phyloP scores from a whole-genome alignment of 1,140 invertebrate species.

The Sitobion miscanthi region DNA sequence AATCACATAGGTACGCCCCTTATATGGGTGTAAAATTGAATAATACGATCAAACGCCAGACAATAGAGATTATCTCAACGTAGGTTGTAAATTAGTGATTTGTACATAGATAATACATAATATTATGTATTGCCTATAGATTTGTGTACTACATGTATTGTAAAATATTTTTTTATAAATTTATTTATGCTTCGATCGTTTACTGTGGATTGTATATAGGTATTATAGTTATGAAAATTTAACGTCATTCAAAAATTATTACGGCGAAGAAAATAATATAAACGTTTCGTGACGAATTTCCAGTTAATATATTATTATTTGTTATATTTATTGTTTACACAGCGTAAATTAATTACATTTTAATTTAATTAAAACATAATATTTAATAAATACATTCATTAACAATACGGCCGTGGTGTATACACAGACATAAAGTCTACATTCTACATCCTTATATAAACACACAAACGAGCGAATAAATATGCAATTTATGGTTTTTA shows the following conservation, averaged over 20 bases:
- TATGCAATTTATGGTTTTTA: neutral
- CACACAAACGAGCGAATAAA: constrained; percentile 12
- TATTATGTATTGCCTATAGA: too few relatives aligned
- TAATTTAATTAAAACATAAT: constrained; percentile 19
- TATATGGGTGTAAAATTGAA: neutral
- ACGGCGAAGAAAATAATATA: neutral
- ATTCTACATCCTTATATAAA: neutral
- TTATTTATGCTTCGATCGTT: neutral
- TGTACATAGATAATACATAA: too few relatives aligned
- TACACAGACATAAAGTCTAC: neutral
- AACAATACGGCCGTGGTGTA: neutral
- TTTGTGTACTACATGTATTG: too few relatives aligned
- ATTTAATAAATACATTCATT: constrained; percentile 12
- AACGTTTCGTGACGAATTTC: neutral
- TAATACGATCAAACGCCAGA: neutral
- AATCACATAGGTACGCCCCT: too few relatives aligned
- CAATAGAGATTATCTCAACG: neutral
- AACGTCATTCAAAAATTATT: neutral
- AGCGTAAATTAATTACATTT: constrained; percentile 6
- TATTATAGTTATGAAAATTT: neutral
- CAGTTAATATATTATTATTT: neutral
- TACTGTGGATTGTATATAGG: neutral
- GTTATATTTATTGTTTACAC: neutral
- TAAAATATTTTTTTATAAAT: neutral
- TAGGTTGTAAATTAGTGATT: too few relatives aligned